Percentiles rank a stretch among this genome's conserved stretches.
Conservation (phyloP, 2,888 invertebrate genomes). For the Parnassius apollo region DNA sequence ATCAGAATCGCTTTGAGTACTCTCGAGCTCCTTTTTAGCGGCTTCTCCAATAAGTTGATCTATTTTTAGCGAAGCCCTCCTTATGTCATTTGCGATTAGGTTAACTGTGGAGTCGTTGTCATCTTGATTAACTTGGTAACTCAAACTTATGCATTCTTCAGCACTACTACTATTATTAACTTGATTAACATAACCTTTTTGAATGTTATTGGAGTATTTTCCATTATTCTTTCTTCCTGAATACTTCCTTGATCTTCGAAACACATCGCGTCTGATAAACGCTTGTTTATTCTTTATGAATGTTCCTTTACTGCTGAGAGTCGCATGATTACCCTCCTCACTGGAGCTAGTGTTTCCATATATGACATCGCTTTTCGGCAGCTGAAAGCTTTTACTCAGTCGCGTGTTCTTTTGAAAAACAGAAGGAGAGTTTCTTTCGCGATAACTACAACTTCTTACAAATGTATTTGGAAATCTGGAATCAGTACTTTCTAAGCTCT, state of each 20-base stretch:
- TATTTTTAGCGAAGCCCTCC: conserved; percentile 79
- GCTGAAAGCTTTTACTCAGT: conserved; percentile 75
- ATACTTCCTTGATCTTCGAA: conserved; percentile 75
- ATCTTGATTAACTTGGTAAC: conserved; percentile 78
- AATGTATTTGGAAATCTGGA: conserved; percentile 74
- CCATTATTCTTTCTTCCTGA: conserved; percentile 71
- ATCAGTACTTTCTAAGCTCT: conserved; percentile 76
- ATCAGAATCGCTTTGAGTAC: conserved; percentile 62
- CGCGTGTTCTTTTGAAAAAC: conserved; percentile 78
- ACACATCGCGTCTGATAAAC: conserved; percentile 73
- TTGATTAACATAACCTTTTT: conserved; percentile 62
- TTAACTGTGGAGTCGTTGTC: conserved; percentile 79
- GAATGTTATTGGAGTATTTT: conserved; percentile 57
- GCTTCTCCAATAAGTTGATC: conserved; percentile 77
- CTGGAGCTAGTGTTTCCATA: conserved; percentile 77
- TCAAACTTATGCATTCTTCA: conserved; percentile 72
- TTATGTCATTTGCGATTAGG: conserved; percentile 80
- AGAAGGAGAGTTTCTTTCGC: conserved; percentile 74
- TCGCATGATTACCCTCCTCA: conserved; percentile 73
- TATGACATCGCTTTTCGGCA: conserved; percentile 69
- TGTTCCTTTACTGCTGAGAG: conserved; percentile 69
- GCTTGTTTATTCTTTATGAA: conserved; percentile 82
- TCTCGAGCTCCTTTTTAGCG: conserved; percentile 54
- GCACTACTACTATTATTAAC: conserved; percentile 70
- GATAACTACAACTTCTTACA: conserved; percentile 74